Percentiles rank a stretch among this genome's conserved stretches.
Conservation (phyloP, 2,888 invertebrate genomes). For the Nineta flava region DNA sequence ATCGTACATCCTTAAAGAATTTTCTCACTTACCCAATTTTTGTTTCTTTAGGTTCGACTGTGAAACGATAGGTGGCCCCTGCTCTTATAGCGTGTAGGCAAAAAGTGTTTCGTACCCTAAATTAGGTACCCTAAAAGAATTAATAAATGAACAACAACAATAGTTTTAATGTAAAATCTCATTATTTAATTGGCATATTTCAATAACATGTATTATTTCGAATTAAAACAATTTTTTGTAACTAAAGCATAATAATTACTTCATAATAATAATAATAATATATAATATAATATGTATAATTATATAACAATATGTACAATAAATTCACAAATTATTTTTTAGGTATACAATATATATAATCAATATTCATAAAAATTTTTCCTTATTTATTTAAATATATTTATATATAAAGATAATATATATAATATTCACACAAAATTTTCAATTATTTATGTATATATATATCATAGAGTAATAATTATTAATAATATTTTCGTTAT, state of each 20-base stretch:
- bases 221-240: neutral
- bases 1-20: too few species aligned
- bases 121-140: too few species aligned
- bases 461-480: neutral
- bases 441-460: neutral
- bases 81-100: too few species aligned
- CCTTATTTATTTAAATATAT: neutral
- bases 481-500: neutral
- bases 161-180: neutral
- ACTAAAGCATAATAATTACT: neutral
- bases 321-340: neutral
- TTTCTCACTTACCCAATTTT: too few species aligned
- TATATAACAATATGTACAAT: slow-evolving; percentile 4
- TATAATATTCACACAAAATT: neutral
- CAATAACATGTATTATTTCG: neutral
- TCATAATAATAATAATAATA: neutral
- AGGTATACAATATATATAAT: neutral
- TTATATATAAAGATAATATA: neutral
- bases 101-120: too few species aligned
- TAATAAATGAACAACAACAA: too few species aligned
- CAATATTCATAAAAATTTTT: slow-evolving; percentile 3
- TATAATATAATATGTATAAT: neutral
- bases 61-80: too few species aligned
- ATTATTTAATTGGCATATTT: neutral
- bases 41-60: too few species aligned